Evolutionary conservation across 2,797 vertebrate genomes (phyloP), one percentile per base, ranked within the genome.

Genomic region (Mormyrus proboscirostris): DNA sequence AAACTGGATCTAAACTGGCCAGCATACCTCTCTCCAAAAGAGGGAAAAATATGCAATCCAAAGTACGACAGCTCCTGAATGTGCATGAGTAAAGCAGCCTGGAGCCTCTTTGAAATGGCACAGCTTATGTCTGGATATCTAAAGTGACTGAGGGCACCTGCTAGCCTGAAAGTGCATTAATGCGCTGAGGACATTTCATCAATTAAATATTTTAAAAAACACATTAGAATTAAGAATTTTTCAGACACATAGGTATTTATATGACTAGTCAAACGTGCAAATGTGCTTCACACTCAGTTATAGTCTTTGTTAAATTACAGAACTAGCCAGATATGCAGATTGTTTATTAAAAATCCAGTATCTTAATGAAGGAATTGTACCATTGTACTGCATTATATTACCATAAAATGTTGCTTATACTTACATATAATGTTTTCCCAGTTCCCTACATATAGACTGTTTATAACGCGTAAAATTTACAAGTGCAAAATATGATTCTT

Each of bases 231-330:
- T 29, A 12, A 76, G 14, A 12, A 14, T 29, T 85, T 85, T 50
- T 85, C 82, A 85, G 25, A 85, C 82, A 85, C 7, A 50, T 19
- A 85, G 33, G 38, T 76, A 50, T 84, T 47, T 84, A 84, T 44
- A 49, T 22, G 79, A 50, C 44, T 84, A 50, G 47, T 84, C n/a
- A 84, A 85, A 85, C 25, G 47, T 85, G 82, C 82, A 85, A 50
- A 76, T 85, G 8, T 50, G 22, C n/a, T 14, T 29, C 4, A 25
- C n/a, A 22, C 82, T 49, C 69, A 84, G n/a, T 49, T 50, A 83
- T 8, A 51, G 44, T 51, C 22, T 49, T 38, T 38, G 5, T 38
- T 22, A 51, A 84, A 49, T 50, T 2, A 50, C 19, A 84, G 47
- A 51, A 84, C 19, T 9, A 83, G n/a, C 25, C 29, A 76, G 10